A percentile compares a stretch with the other conserved stretches of the same genome.
phyloP scores from a whole-genome alignment of 2,113 vertebrate genomes.

The Corvus moneduloides region DNA sequence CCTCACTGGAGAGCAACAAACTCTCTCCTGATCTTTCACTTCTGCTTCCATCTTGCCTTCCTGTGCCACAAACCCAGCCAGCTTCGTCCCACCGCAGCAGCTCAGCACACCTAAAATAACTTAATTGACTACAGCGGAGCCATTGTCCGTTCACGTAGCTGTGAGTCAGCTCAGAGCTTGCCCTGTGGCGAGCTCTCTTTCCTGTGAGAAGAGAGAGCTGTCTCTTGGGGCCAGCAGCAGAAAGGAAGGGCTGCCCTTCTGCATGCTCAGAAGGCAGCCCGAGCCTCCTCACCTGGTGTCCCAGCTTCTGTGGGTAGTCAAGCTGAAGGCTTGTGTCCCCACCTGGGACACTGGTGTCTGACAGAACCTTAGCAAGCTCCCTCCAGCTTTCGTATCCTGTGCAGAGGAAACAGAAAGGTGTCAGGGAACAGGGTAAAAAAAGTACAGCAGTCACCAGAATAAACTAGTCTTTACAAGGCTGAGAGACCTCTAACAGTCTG shows the following conservation, averaged over 20 bases:
- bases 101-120: neutral
- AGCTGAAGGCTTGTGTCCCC: constrained; percentile 51
- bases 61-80: neutral
- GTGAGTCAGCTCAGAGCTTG: neutral
- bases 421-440: neutral
- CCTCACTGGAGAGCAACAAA: neutral
- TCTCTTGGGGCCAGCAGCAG: neutral
- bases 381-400: constrained; percentile 75
- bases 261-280: neutral
- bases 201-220: neutral
- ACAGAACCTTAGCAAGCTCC: constrained; percentile 74
- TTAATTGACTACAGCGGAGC: neutral
- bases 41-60: neutral
- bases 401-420: neutral
- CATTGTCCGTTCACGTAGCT: neutral
- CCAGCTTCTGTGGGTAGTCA: neutral
- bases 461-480: neutral
- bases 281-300: constrained; percentile 48
- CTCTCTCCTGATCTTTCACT: neutral
- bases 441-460: neutral
- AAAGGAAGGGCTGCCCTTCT: neutral
- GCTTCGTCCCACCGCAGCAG: fast-evolving
- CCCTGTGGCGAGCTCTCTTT: neutral
- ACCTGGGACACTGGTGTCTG: constrained; percentile 34
- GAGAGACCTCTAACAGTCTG: neutral